Conservation (phyloP, 2,113 vertebrate species). For the Dinomys branickii region DNA sequence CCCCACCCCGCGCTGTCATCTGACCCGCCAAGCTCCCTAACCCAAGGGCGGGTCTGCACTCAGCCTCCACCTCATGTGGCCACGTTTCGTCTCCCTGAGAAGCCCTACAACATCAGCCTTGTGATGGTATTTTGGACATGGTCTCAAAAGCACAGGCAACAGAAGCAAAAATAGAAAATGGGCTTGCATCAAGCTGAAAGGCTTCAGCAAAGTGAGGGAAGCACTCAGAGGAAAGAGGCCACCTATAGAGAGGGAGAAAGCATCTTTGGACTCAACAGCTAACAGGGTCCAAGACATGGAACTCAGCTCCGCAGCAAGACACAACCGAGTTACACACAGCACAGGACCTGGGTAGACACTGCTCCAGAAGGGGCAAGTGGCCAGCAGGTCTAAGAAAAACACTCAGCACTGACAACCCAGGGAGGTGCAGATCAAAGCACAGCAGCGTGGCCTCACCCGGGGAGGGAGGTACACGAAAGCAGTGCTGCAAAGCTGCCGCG, state of each 20-base stretch:
- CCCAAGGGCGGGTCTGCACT: background rate
- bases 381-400: background rate
- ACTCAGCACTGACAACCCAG: background rate
- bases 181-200: no score
- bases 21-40: background rate
- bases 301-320: background rate
- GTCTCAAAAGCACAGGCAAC: background rate
- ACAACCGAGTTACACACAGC: background rate
- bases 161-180: background rate
- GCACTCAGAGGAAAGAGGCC: background rate
- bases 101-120: background rate
- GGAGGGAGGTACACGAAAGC: background rate
- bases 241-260: background rate
- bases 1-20: background rate
- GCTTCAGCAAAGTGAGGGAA: background rate
- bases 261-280: accelerated
- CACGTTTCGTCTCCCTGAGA: background rate
- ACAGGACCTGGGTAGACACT: background rate
- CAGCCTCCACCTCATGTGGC: background rate
- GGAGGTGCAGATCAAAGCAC: background rate
- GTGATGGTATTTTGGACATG: background rate
- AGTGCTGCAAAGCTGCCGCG: background rate
- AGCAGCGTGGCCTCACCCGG: background rate
- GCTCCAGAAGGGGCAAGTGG: background rate
- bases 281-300: background rate